Base-by-base conservation (phyloP, 2,888 invertebrate species). In the Drosophila borborema region DNA sequence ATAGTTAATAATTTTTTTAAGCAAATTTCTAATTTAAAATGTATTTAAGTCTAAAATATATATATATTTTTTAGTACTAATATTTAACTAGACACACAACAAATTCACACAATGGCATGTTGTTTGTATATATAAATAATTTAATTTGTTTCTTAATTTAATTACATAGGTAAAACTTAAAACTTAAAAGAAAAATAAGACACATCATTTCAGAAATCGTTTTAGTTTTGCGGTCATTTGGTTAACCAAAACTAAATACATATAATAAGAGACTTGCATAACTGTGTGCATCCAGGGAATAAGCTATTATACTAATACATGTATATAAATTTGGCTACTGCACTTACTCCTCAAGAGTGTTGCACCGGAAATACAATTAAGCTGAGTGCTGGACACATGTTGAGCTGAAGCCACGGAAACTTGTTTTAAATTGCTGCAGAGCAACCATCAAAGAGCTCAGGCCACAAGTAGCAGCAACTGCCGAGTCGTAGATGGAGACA, bases 331-430 rank as follows among this genome's bases (percentile, higher is more conserved):
- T 38, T 20, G 14, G 56, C n/a, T 28, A 12, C 9, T 62, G 14
- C 28, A 31, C 38, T 61, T 41, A 20, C n/a, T 23, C 41, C 40
- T 18, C 18, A 8, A 31, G 48, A 73, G 64, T 68, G 61, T 40
- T 66, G 55, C 54, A 69, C 34, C 74, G 83, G 83, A 81, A 72
- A 71, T 66, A 73, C 82, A 83, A 83, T 84, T 84, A 84, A 31
- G 82, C 75, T 77, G 72, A 86, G 84, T 86, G 84, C 79, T 64
- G 76, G 65, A 59, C 74, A 74, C 48, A 68, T 71, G 71, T 69
- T 53, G 48, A 70, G 56, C 55, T 64, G 56, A 64, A 59, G 61
- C 75, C 75, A 48, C 67, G 55, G 75, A 77, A 81, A 77, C 41
- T 70, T 64, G 51, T 73, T 64, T 69, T 64, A 76, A 86, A 80